Evolutionary conservation across 1,140 invertebrate genomes (phyloP), one percentile per base, ranked within the genome.

Genomic region (Planococcus citri): DNA sequence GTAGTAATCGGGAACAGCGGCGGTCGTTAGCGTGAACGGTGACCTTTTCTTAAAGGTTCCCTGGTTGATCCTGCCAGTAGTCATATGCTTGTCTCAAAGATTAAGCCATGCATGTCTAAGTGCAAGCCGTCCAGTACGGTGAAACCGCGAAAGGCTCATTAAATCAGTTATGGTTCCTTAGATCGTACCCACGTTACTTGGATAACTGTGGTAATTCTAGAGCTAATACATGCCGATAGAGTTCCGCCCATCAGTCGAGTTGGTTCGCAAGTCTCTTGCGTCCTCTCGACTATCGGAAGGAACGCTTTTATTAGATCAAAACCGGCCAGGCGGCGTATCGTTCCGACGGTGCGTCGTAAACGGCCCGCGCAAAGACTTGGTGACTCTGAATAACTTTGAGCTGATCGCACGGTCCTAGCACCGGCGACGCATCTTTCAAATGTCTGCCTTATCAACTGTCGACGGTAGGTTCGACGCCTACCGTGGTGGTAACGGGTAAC

Each of bases 391-490:
- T 88, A 91, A 89, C 84, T 87, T 83, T 83, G 76, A 79, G 83
- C 84, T 82, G 83, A 88, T 87, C 86, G 86, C 83, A 88, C 79
- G 84, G 84, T 82, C 85, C 29, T 82, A 76, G 84, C 77, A 81
- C 85, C 84, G 86, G 83, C 85, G 85, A 87, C 82, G 83, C 80
- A 83, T 90, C 87, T 84, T 90, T 89, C 85, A 89, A 90, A 87
- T 89, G 83, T 90, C 87, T 90, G 87, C 85, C 87, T 84, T 90
- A 90, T 89, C 87, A 89, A 87, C 86, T 90, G 81, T 87, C 85
- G 86, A 88, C 86, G 86, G 86, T 88, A 87, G 82, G 83, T 81
- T 85, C 83, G 83, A 79, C 79, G 86, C 83, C 85, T 87, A 88
- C 86, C 86, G 85, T 88, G 87, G 87, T 87, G 82, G 81, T 87